Evolutionary conservation across 2,797 vertebrate species (phyloP).

Genomic region (Schizopygopsis malacanthus): DNA sequence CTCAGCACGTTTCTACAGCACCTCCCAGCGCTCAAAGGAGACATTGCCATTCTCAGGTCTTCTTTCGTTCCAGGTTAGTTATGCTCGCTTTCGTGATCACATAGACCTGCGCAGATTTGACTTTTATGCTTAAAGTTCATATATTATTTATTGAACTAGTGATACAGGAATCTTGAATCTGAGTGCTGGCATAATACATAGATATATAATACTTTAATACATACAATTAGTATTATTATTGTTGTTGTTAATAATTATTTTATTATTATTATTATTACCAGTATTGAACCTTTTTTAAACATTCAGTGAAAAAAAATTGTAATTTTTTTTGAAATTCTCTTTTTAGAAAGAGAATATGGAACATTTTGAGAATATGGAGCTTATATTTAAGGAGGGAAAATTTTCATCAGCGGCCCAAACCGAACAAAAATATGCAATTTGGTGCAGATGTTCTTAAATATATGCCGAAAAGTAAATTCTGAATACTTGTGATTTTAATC

Average conservation of each 20-base stretch:
- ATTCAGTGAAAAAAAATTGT: no score
- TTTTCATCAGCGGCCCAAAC: background rate
- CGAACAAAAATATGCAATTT: background rate
- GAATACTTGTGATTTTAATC: background rate
- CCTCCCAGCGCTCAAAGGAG: conserved; percentile 80
- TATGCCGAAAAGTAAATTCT: background rate
- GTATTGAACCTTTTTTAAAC: background rate
- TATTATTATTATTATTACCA: background rate
- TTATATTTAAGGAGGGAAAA: background rate
- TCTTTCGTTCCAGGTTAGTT: conserved; percentile 86
- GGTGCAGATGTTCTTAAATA: background rate
- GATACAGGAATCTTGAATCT: background rate
- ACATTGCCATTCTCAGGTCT: conserved; percentile 80
- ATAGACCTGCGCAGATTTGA: no score
- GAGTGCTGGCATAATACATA: background rate
- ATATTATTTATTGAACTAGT: background rate
- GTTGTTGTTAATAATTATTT: no score
- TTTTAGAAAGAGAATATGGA: background rate
- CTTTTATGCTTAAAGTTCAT: background rate
- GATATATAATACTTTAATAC: background rate
- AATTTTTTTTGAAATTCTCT: no score
- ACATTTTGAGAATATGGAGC: background rate
- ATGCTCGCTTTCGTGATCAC: background rate
- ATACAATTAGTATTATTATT: no score
- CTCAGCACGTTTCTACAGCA: conserved; percentile 79